Evolutionary conservation across 2,888 invertebrate species (phyloP).

Genomic region (Tolmerus cingulatus): DNA sequence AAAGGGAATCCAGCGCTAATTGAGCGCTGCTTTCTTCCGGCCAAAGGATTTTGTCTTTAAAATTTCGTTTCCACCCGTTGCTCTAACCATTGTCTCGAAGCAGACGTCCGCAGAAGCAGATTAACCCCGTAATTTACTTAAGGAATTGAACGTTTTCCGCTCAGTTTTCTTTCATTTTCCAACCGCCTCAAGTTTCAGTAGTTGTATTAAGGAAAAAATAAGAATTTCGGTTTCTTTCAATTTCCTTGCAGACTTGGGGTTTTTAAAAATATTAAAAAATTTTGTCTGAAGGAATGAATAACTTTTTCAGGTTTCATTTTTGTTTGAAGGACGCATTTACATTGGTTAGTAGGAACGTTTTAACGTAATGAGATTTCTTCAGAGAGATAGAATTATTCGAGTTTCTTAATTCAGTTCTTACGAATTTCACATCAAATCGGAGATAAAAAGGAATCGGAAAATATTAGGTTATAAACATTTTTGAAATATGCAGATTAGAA

Average conservation of each 20-base stretch:
- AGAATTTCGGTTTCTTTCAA: not conserved
- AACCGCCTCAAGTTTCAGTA: not conserved
- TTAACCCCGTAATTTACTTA: constrained; percentile 9
- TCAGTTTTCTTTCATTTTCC: not conserved
- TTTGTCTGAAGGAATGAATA: not conserved
- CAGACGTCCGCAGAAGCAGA: not conserved
- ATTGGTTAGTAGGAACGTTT: not conserved
- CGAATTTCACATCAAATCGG: not conserved
- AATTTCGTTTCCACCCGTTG: not conserved
- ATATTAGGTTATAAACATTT: not conserved
- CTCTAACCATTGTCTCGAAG: not conserved
- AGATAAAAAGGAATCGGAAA: not conserved
- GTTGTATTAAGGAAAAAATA: not conserved
- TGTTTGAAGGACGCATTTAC: not conserved
- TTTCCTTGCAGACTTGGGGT: not conserved
- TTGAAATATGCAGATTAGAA: not conserved
- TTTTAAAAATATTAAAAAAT: not conserved
- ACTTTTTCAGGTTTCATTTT: not conserved
- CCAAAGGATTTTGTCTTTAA: not conserved
- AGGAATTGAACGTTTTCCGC: constrained; percentile 7
- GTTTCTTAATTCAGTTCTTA: not conserved
- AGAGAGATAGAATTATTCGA: not conserved
- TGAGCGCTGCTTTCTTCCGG: not conserved
- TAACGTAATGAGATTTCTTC: not conserved
- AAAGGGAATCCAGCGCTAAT: not conserved